These are phyloP conservation scores for Athene cunicularia DNA, from an alignment of 2,113 vertebrate genomes.

Conservation along the genomic window DNA sequence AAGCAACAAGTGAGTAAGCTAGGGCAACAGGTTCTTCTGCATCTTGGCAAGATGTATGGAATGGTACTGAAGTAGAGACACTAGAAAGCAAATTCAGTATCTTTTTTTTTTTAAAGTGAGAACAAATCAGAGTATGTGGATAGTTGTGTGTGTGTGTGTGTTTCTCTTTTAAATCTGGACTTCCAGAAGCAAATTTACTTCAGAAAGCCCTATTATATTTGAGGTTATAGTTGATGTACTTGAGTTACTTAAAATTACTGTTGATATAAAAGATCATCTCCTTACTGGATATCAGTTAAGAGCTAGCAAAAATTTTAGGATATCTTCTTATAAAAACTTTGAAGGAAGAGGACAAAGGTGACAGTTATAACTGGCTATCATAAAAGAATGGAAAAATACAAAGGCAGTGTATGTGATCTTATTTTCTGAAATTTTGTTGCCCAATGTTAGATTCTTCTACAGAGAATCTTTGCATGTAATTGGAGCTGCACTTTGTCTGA, in stretches of 20 bases:
- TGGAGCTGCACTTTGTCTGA: background rate
- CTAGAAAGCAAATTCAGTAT: background rate
- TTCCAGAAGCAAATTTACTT: background rate
- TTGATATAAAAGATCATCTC: background rate
- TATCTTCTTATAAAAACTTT: background rate
- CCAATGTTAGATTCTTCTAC: background rate
- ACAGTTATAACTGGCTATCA: background rate
- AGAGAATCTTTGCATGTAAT: background rate
- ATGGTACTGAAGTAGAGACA: background rate
- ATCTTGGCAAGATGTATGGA: background rate
- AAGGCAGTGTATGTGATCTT: background rate
- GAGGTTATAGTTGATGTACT: background rate
- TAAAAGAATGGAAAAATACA: background rate
- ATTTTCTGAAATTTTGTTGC: background rate
- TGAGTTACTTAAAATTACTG: background rate
- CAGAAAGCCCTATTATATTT: background rate
- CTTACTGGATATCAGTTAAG: background rate
- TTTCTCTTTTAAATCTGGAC: background rate
- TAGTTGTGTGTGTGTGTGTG: background rate
- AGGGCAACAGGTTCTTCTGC: background rate
- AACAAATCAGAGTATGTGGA: background rate
- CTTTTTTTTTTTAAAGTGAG: background rate
- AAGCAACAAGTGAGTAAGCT: constrained; percentile 90
- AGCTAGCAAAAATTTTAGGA: background rate
- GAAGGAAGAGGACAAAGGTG: background rate